These are phyloP conservation scores for Hemiprocne comata DNA, from an alignment of 2,113 vertebrate genomes.

Conservation along the genomic window DNA sequence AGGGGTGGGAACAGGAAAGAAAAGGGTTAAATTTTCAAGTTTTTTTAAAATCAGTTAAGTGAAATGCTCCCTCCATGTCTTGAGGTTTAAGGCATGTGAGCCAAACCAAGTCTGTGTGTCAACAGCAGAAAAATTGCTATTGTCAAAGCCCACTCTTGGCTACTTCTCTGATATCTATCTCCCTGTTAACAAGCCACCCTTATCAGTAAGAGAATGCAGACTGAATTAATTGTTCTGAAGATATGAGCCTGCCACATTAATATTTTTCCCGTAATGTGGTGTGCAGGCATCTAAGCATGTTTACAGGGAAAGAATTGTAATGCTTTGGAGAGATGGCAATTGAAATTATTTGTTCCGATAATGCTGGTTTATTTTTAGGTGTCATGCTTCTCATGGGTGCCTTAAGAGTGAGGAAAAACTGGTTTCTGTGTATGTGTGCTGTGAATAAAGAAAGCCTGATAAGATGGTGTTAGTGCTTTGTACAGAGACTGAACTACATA, in stretches of 20 bases:
- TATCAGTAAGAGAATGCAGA: rapidly evolving
- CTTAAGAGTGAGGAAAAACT: not conserved
- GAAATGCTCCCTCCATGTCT: not conserved
- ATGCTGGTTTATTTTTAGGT: not conserved
- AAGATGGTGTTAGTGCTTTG: not conserved
- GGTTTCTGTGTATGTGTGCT: rapidly evolving
- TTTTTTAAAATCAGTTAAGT: not conserved
- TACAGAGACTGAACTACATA: not conserved
- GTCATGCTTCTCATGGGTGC: rapidly evolving
- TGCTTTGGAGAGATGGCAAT: not conserved
- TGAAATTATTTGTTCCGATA: not conserved
- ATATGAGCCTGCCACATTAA: not conserved
- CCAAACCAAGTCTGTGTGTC: not conserved
- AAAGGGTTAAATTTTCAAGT: not conserved
- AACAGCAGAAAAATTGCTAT: not conserved
- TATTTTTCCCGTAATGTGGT: not conserved
- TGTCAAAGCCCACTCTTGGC: not conserved
- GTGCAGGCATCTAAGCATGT: not conserved
- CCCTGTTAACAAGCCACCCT: not conserved
- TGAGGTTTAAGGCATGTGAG: not conserved
- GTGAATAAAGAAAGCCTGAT: not conserved
- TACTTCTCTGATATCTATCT: not conserved
- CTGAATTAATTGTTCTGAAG: not conserved
- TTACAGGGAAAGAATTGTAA: not conserved
- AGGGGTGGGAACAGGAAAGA: not conserved